phyloP scores from a whole-genome alignment of 2,113 vertebrate genomes.

The Clarias macrocephalus region DNA sequence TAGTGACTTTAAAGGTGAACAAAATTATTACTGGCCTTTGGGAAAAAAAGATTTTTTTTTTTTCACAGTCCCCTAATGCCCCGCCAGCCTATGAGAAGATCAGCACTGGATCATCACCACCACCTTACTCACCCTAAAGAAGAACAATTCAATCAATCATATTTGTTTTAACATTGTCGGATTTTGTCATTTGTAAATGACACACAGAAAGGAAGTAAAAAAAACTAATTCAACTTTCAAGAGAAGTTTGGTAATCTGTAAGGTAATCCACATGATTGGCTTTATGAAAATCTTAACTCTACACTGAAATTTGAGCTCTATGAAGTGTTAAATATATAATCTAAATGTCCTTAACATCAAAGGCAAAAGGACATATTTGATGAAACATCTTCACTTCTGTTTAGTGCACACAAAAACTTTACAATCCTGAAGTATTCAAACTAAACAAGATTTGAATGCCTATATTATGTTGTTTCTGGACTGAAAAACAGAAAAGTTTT shows the following conservation, averaged over 20 bases:
- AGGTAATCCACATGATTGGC: not conserved
- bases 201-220: too few species aligned
- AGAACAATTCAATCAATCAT: not conserved
- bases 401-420: not conserved
- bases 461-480: not conserved
- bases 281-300: not conserved
- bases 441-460: not conserved
- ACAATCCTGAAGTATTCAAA: too few species aligned
- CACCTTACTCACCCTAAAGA: conserved; percentile 86
- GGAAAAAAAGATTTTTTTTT: not conserved
- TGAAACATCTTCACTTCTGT: not conserved
- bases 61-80: conserved; percentile 83
- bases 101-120: conserved; percentile 74
- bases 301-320: not conserved
- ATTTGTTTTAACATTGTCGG: not conserved
- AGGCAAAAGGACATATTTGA: not conserved
- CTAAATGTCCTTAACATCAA: not conserved
- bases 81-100: conserved; percentile 92
- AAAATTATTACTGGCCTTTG: not conserved
- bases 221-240: not conserved
- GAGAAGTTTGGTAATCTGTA: not conserved
- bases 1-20: not conserved
- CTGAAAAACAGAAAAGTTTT: not conserved
- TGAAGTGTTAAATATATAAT: not conserved
- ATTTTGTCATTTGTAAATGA: not conserved